A percentile compares a stretch with the other conserved stretches of the same genome.
These are phyloP conservation scores for Luidia sarsii DNA, from an alignment of 53 echinoderm and acorn worm genomes.

Conservation along the genomic window DNA sequence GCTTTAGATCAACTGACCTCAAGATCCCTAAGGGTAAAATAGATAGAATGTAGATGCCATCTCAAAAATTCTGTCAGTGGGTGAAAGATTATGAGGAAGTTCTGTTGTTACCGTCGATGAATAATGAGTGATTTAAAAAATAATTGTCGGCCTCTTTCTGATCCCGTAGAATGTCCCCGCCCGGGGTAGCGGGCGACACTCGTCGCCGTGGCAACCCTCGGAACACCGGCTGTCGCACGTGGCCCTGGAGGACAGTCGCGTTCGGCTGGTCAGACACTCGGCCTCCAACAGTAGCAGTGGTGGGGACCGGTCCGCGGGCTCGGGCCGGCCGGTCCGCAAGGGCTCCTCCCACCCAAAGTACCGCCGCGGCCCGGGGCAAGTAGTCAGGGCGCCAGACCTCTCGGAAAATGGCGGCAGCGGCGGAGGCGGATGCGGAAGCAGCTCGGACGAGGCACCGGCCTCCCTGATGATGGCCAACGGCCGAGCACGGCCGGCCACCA, in stretches of 20 bases:
- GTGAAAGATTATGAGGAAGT: too few species aligned
- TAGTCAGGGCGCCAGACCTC: too few species aligned
- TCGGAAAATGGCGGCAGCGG: not conserved
- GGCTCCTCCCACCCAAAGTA: not conserved
- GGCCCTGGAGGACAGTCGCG: slow-evolving; percentile 6
- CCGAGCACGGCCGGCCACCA: not conserved
- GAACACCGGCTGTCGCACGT: slow-evolving; percentile 26
- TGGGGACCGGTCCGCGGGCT: too few species aligned
- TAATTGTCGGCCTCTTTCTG: too few species aligned
- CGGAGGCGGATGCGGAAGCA: not conserved
- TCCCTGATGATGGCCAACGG: too few species aligned
- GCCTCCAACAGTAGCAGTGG: too few species aligned
- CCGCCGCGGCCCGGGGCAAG: not conserved
- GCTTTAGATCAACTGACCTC: too few species aligned
- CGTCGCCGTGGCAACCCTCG: slow-evolving; percentile 20
- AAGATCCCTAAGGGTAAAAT: too few species aligned
- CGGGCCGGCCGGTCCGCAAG: slow-evolving; percentile 1
- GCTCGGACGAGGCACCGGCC: slow-evolving; percentile 32
- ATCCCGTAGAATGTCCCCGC: not conserved
- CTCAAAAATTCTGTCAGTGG: too few species aligned
- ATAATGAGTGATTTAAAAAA: too few species aligned
- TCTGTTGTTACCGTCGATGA: too few species aligned
- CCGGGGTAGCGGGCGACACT: not conserved
- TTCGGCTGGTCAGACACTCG: slow-evolving; percentile 41
- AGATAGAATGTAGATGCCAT: too few species aligned